Evolutionary conservation across 2,113 vertebrate genomes (phyloP), one percentile per base, ranked within the genome.

Genomic region (Myotis brandtii): DNA sequence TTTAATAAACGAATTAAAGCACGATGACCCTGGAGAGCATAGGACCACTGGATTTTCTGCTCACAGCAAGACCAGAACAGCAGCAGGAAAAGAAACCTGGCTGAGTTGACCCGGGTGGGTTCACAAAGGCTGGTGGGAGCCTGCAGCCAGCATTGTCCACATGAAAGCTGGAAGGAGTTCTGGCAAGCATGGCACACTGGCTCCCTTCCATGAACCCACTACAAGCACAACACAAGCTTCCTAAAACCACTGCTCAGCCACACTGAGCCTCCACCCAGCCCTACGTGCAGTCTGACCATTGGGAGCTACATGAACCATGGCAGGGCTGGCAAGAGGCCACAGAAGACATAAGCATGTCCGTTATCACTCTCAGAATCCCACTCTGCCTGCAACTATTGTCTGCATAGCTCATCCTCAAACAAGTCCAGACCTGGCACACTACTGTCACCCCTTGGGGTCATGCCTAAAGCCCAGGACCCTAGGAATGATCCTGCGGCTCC

Each of bases 291-390:
- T 64, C 27, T 11, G 34, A 67, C n/a, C 34, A 34, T 9, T 13
- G 8, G 17, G 73, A 20, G 43, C 17, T 21, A 11, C 32, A 13
- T 0, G 16, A 21, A 20, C 37, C 25, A 16, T 0, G 4, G 50
- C 32, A 46, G 37, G 86, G 86, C 27, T 32, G 27, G 18, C 43
- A 9, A 50, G 56, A 69, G 4, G 13, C 4, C 40, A 23, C 25
- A 25, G 23, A 13, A 23, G 30, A 48, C 9, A 0, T 2, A 21
- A 25, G 17, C 4, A 12, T 1, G 17, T 46, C 59, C 10, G 0
- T 8, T 14, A 3, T 16, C 0, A 0, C 6, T 25, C 46, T 67
- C 48, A 34, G 59, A 20, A 21, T 34, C 17, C 66, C 20, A 11
- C 43, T 27, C 32, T 54, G 46, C 34, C 12, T 30, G 10, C 1